These are phyloP conservation scores for Galerucella calmariensis DNA, from an alignment of 2,888 invertebrate species.

Conservation along the genomic window DNA sequence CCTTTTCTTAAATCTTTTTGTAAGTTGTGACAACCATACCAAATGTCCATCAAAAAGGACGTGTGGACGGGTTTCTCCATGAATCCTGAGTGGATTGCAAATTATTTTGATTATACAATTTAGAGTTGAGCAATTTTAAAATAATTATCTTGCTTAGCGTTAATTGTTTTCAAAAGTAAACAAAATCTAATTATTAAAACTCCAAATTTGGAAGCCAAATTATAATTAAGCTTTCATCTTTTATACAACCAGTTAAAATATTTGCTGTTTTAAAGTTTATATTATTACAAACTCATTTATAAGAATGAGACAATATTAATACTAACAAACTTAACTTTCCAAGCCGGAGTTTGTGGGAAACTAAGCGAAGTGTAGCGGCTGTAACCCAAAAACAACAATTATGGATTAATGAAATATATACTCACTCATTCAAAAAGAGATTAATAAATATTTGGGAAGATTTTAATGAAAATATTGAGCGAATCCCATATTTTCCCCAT, in stretches of 20 bases:
- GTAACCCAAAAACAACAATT: neutral
- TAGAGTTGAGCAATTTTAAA: too few species aligned
- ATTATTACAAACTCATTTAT: neutral
- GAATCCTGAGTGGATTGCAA: too few species aligned
- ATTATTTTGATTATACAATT: too few species aligned
- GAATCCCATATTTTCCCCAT: too few species aligned
- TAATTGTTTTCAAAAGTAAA: neutral
- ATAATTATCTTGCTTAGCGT: neutral
- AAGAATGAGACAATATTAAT: slow-evolving; percentile 3
- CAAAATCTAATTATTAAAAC: neutral
- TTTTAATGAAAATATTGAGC: too few species aligned
- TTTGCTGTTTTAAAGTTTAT: neutral
- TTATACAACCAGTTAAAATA: neutral
- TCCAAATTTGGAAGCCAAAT: neutral
- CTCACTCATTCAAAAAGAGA: neutral
- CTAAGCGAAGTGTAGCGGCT: neutral
- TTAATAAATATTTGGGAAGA: neutral
- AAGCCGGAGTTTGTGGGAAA: neutral
- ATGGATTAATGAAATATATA: too few species aligned
- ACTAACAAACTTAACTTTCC: slow-evolving; percentile 1
- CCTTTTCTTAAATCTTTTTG: too few species aligned
- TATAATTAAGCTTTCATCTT: neutral
- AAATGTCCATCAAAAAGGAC: too few species aligned
- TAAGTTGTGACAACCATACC: too few species aligned
- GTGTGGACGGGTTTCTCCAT: too few species aligned